phyloP scores from a whole-genome alignment of 2,888 invertebrate species.

The Limenitis camilla region DNA sequence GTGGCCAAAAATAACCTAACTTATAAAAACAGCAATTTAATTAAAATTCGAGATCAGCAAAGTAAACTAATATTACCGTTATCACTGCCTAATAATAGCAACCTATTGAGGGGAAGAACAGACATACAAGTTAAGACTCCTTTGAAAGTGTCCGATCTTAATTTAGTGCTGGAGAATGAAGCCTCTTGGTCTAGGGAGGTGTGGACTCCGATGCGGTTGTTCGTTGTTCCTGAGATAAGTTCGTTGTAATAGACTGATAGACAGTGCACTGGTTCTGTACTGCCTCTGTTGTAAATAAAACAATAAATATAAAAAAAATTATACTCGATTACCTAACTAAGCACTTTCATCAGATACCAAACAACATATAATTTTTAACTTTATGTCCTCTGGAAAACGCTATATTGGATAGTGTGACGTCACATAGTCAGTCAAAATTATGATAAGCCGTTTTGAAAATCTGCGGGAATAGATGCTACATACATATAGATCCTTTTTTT shows the following conservation, averaged over 20 bases:
- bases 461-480: too few relatives aligned
- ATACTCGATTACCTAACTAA: too few relatives aligned
- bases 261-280: conserved; percentile 94
- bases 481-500: too few relatives aligned
- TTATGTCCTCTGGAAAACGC: too few relatives aligned
- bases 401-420: too few relatives aligned
- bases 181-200: conserved; percentile 81
- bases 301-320: neutral
- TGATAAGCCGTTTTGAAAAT: too few relatives aligned
- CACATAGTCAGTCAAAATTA: too few relatives aligned
- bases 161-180: conserved; percentile 86
- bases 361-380: too few relatives aligned
- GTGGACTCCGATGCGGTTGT: conserved; percentile 92
- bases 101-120: conserved; percentile 90
- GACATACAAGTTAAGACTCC: conserved; percentile 94
- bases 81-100: conserved; percentile 93
- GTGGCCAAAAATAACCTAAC: too few relatives aligned
- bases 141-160: conserved; percentile 91
- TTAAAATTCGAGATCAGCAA: conserved; percentile 76
- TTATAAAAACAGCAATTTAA: too few relatives aligned
- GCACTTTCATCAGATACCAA: too few relatives aligned
- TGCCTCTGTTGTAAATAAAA: conserved; percentile 77
- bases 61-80: conserved; percentile 89
- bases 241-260: conserved; percentile 85
- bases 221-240: conserved; percentile 92